Conservation (phyloP, 2,797 vertebrate species). For the Threskiornis aethiopicus region DNA sequence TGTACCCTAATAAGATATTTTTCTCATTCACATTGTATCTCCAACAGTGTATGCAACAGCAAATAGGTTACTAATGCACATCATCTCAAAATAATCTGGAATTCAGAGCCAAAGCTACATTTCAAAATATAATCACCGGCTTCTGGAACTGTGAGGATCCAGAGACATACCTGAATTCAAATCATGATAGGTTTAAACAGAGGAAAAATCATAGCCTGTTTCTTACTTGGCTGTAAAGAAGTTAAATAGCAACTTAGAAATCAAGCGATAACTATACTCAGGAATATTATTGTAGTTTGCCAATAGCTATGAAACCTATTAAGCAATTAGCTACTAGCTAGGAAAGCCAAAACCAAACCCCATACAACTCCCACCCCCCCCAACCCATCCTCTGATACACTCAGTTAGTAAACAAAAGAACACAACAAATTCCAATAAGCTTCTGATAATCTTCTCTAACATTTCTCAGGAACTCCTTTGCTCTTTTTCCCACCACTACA, state of each 20-base stretch:
- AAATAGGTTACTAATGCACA: not conserved
- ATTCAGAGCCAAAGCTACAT: not conserved
- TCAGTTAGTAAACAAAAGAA: not conserved
- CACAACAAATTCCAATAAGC: not conserved
- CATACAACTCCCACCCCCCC: not conserved
- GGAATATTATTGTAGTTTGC: not conserved
- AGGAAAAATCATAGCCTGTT: not conserved
- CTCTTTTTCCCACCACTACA: not conserved
- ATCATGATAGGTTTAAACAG: not conserved
- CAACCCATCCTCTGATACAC: not conserved
- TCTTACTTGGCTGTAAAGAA: not conserved
- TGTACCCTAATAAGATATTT: not conserved
- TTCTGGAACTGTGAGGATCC: not conserved
- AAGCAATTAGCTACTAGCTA: not conserved
- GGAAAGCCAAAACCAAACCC: not conserved
- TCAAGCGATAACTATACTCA: not conserved
- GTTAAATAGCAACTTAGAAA: not conserved
- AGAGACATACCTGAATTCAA: not conserved
- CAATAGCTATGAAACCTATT: not conserved
- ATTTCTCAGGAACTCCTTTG: not conserved
- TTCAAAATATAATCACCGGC: not conserved
- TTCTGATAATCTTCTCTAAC: not conserved
- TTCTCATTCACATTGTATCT: not conserved
- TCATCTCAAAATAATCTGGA: not conserved
- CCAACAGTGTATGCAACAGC: not conserved